Base-by-base conservation (phyloP, 2,797 vertebrate species). In the Aeoliscus strigatus region DNA sequence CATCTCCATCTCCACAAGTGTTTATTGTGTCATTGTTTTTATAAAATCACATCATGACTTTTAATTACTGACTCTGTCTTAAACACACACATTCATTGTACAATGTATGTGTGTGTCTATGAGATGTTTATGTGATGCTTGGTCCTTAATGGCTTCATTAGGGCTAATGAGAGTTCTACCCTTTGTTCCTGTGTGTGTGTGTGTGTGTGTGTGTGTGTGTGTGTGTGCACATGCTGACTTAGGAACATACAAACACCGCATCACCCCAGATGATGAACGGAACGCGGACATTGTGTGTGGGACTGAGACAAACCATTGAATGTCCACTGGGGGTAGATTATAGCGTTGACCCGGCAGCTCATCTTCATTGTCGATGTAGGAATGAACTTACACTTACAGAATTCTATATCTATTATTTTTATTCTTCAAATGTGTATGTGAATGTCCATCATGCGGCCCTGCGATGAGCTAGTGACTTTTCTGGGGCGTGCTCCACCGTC, bases 221-320 rank as follows among this genome's bases (percentile, higher is more conserved):
- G 24, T 64, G 56, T 44, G 47, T 61, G 56, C 14, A 27, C 81
- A 79, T 61, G 77, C 81, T 82, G 83, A 73, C 70, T 66, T 64
- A 68, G 51, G 60, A 75, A 81, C 70, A 73, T 64, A 76, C 60
- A 68, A 66, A 75, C 66, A 57, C 73, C 61, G 67, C 74, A 80
- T 70, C 74, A 80, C 58, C 64, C 54, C 39, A 36, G 49, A 53
- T 86, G 81, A 88, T 83, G 75, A 87, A 88, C 86, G 78, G 72
- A 75, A 47, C 66, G 74, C 66, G 65, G 80, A 71, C 57, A 61
- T 31, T 49, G 50, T 46, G 60, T 58, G 44, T 37, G 34, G 43
- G 40, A 54, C 44, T 55, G 28, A 39, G 34, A 50, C 11, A 12
- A 2, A 25, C 24, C 24, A 25, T 7, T 7, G 5, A 8, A 25